A percentile compares a stretch with the other conserved stretches of the same genome.
Evolutionary conservation across 2,888 invertebrate species (phyloP).

Genomic region (Erpobdella octoculata): DNA sequence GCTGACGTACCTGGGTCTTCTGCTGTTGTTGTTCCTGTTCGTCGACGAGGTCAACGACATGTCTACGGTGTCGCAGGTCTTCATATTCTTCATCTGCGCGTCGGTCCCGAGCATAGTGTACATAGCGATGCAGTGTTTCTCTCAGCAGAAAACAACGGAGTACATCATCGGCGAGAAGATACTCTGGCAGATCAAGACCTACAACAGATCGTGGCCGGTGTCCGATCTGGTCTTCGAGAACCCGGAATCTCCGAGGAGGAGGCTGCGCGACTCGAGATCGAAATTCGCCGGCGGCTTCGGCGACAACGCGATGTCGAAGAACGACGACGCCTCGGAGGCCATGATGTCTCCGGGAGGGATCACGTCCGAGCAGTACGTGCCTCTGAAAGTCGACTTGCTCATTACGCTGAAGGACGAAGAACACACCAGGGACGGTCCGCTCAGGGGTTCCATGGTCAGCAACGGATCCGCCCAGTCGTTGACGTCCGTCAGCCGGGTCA

Average conservation of each 20-base stretch:
- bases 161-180: constrained; percentile 47
- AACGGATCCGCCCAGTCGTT: constrained; percentile 24
- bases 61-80: constrained; percentile 48
- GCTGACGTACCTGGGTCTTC: constrained; percentile 47
- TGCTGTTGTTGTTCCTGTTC: constrained; percentile 48
- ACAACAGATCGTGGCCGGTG: constrained; percentile 47
- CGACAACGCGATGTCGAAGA: background rate
- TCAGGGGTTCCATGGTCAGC: constrained; percentile 18
- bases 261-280: background rate
- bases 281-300: background rate
- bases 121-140: constrained; percentile 26
- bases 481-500: background rate
- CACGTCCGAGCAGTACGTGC: constrained; percentile 20
- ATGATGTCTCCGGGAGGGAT: background rate
- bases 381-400: constrained; percentile 37
- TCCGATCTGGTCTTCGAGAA: constrained; percentile 42
- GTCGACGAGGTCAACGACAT: constrained; percentile 44
- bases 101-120: constrained; percentile 46
- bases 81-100: constrained; percentile 47
- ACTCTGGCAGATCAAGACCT: constrained; percentile 45
- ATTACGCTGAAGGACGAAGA: constrained; percentile 37
- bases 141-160: constrained; percentile 29
- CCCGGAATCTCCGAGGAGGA: constrained; percentile 20
- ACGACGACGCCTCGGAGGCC: background rate
- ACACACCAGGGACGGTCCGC: constrained; percentile 16